phyloP scores from a whole-genome alignment of 2,797 vertebrate species.

The Notolepis coatsorum region DNA sequence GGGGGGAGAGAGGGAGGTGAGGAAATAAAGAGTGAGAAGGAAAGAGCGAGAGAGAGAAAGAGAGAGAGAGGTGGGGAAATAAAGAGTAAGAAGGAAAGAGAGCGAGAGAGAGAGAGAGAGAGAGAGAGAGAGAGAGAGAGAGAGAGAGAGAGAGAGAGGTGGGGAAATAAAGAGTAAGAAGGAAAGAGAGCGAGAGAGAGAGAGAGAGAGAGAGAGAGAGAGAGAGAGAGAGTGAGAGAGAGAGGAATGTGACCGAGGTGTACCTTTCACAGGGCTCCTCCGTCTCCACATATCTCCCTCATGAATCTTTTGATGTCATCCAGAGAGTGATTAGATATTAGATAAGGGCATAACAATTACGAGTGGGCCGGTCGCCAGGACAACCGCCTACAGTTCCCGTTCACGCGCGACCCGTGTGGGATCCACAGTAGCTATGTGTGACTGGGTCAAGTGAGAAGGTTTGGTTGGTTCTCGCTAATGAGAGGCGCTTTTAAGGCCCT shows the following conservation, averaged over 20 bases:
- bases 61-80: constrained; percentile 7
- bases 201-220: constrained; percentile 3
- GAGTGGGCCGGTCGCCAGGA: constrained; percentile 68
- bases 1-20: constrained; percentile 6
- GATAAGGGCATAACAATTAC: constrained; percentile 75
- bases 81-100: too few relatives aligned
- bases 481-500: too few relatives aligned
- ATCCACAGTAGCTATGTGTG: background rate
- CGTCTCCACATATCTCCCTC: constrained; percentile 49
- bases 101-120: background rate
- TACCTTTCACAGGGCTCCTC: constrained; percentile 51
- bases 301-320: constrained; percentile 68
- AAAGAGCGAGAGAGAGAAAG: too few relatives aligned
- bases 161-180: constrained; percentile 16
- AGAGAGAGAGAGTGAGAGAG: constrained; percentile 24
- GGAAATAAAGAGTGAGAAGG: too few relatives aligned
- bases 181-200: too few relatives aligned
- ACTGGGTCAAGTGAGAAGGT: background rate
- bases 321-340: constrained; percentile 67
- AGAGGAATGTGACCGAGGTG: constrained; percentile 46
- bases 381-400: constrained; percentile 71
- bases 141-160: background rate
- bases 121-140: background rate
- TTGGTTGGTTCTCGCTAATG: too few relatives aligned
- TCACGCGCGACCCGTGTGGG: constrained; percentile 45